phyloP scores from a whole-genome alignment of 2,113 vertebrate genomes.

The Gobius niger region DNA sequence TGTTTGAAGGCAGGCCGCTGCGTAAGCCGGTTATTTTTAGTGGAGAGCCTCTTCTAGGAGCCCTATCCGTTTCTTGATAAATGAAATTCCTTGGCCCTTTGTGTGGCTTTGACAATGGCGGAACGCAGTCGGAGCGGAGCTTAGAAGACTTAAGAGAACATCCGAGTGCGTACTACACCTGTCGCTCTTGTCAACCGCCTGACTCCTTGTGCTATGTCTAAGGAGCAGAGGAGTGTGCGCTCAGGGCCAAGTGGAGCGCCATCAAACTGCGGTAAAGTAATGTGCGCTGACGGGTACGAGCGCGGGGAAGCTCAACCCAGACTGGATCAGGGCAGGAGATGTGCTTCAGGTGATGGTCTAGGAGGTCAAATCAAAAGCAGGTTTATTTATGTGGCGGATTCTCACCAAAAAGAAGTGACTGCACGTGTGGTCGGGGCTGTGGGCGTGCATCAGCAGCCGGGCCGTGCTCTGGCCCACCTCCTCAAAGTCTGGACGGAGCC shows the following conservation, averaged over 20 bases:
- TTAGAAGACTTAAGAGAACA: slow-evolving; percentile 25
- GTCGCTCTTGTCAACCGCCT: slow-evolving; percentile 8
- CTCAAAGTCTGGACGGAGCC: too few species aligned
- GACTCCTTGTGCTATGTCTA: neutral
- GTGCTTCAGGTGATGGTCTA: slow-evolving; percentile 27
- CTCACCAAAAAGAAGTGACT: too few species aligned
- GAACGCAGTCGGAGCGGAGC: slow-evolving; percentile 37
- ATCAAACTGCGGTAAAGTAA: neutral
- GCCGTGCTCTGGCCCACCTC: too few species aligned
- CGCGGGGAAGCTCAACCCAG: too few species aligned
- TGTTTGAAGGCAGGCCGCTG: neutral
- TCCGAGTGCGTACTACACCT: slow-evolving; percentile 25
- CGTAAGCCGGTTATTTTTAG: slow-evolving; percentile 47
- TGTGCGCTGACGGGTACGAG: too few species aligned
- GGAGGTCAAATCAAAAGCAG: too few species aligned
- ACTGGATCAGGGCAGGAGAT: neutral
- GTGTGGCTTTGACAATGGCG: slow-evolving; percentile 49
- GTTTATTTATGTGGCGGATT: too few species aligned
- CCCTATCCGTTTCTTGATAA: slow-evolving; percentile 67
- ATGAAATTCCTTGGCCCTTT: slow-evolving; percentile 65
- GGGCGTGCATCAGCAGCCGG: too few species aligned
- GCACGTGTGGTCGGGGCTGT: too few species aligned
- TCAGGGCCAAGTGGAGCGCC: neutral
- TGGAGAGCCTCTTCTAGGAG: slow-evolving; percentile 55
- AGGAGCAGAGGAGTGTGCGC: neutral